Evolutionary conservation across 2,113 vertebrate species (phyloP), one percentile per base, ranked within the genome.

Genomic region (Struthidea cinerea): DNA sequence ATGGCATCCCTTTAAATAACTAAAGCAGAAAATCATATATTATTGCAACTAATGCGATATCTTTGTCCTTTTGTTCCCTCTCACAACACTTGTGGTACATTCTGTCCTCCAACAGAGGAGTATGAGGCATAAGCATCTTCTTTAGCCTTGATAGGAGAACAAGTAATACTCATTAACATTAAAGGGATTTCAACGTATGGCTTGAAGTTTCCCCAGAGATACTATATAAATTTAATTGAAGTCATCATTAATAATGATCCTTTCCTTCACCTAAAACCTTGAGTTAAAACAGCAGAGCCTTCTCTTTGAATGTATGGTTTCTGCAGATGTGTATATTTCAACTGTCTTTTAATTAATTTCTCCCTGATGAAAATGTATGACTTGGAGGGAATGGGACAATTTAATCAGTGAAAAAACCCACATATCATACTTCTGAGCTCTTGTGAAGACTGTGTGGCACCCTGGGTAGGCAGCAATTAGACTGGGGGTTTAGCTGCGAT

Each of bases 151-250:
- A 60, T 23, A 74, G 61, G 24, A 90, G 74, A 89, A 50, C 53
- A 83, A 89, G 81, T 77, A 85, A 63, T 83, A 69, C 19, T 49
- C 30, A 85, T 92, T 95, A 92, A 76, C 81, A 81, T 84, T 84
- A 84, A 94, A 88, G 39, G 19, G 21, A 78, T 89, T 95, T 95
- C 77, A 96, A 49, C 91, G 89, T 87, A 91, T 73, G 74, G 78
- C 74, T 87, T 87, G 67, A 95, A 39, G 70, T 85, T 94, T 95
- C 63, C 78, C 81, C 32, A 53, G 89, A 76, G 87, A 82, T 92
- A 49, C 49, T 68, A 27, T 37, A 85, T 61, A 88, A 82, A 70
- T 93, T 79, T 86, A 92, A 79, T 87, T 68, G 87, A 90, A 87
- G 60, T 74, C 70, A 75, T 94, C 35, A 83, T 95, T 89, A 94